phyloP scores from a whole-genome alignment of 35 echinoderm and acorn worm species.

The Patiria miniata region DNA sequence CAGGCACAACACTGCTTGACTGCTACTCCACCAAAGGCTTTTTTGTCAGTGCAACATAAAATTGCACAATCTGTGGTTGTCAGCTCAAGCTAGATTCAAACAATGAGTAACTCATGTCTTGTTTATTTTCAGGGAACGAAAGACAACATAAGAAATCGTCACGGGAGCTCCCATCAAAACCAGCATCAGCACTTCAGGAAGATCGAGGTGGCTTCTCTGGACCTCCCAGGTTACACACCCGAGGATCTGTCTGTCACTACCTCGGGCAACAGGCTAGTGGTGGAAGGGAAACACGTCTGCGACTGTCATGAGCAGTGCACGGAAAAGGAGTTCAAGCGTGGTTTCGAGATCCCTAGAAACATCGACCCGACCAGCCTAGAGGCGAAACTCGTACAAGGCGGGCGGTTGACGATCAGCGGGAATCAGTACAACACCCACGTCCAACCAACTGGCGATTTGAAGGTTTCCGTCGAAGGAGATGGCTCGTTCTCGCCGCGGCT shows the following conservation, averaged over 20 bases:
- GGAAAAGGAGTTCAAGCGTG: slow-evolving; percentile 67
- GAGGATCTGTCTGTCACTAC: slow-evolving; percentile 53
- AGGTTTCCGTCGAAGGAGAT: slow-evolving; percentile 24
- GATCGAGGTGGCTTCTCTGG: slow-evolving; percentile 43
- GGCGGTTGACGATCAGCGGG: slow-evolving; percentile 11
- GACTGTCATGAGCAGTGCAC: slow-evolving; percentile 64
- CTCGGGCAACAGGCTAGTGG: not conserved
- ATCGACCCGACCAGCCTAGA: slow-evolving; percentile 25
- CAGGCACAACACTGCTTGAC: too few relatives aligned
- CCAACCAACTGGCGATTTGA: not conserved
- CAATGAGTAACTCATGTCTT: too few relatives aligned
- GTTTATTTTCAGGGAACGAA: not conserved
- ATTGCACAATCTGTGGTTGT: too few relatives aligned
- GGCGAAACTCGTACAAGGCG: slow-evolving; percentile 27
- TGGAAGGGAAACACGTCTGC: slow-evolving; percentile 61
- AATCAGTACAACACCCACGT: not conserved
- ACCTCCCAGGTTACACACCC: slow-evolving; percentile 52
- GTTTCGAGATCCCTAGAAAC: slow-evolving; percentile 21
- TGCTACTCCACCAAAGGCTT: too few relatives aligned
- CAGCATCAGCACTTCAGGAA: not conserved
- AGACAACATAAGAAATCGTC: not conserved
- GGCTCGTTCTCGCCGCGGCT: not conserved
- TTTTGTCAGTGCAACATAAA: too few relatives aligned
- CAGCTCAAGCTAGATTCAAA: too few relatives aligned
- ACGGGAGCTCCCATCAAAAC: not conserved